Evolutionary conservation across 2,888 invertebrate species (phyloP).

Genomic region (Clostera curtula): DNA sequence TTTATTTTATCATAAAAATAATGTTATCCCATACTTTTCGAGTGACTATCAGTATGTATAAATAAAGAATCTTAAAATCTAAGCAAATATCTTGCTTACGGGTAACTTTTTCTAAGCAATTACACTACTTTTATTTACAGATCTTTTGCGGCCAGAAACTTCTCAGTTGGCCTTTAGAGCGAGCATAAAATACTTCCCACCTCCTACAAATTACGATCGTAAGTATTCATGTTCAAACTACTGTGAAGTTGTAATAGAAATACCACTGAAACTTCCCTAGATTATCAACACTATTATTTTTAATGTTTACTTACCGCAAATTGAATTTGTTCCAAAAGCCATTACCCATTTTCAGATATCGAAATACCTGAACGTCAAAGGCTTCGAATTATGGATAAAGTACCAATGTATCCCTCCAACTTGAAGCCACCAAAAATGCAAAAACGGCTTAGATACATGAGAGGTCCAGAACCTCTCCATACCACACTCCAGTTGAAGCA

Average conservation of each 20-base stretch:
- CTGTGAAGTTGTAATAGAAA: too few species aligned
- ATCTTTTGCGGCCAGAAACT: conserved; percentile 39
- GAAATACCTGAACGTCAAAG: conserved; percentile 83
- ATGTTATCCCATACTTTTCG: too few species aligned
- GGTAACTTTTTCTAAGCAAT: neutral
- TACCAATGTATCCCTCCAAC: conserved; percentile 79
- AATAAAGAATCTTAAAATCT: too few species aligned
- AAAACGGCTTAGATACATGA: conserved; percentile 87
- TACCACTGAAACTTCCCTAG: too few species aligned
- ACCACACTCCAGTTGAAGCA: conserved; percentile 91
- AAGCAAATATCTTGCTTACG: neutral
- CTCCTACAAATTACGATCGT: conserved; percentile 81
- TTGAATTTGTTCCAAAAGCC: neutral
- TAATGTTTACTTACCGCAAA: neutral
- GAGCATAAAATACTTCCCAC: conserved; percentile 81
- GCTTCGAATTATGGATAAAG: conserved; percentile 81
- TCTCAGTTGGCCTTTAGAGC: conserved; percentile 36
- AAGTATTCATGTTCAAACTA: conserved; percentile 31
- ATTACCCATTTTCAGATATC: conserved; percentile 69
- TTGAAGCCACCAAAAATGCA: conserved; percentile 88
- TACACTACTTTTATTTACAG: conserved; percentile 28
- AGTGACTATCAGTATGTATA: too few species aligned
- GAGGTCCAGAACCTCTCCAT: conserved; percentile 92
- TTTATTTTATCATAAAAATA: too few species aligned
- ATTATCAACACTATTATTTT: too few species aligned